These are phyloP conservation scores for Leucosticte australis DNA, from an alignment of 2,113 vertebrate species.

Conservation along the genomic window DNA sequence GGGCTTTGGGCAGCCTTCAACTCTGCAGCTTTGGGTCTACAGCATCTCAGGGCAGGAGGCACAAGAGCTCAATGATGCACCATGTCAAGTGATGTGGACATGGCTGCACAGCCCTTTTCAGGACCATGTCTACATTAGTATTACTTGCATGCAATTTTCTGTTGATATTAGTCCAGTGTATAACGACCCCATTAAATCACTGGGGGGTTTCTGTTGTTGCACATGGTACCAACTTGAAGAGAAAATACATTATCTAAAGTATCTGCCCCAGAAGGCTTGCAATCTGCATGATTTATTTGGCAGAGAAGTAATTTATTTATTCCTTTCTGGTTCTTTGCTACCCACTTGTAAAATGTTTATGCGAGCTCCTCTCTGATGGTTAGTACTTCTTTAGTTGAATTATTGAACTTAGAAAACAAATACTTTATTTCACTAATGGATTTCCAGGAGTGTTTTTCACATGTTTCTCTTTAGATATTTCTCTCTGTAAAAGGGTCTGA, in stretches of 20 bases:
- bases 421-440: not conserved
- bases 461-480: not conserved
- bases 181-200: not conserved
- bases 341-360: conserved; percentile 17
- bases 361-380: not conserved
- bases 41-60: not conserved
- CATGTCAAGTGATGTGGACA: rapidly evolving
- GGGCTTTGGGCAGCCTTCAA: rapidly evolving
- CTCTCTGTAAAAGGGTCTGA: not conserved
- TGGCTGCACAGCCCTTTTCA: not conserved
- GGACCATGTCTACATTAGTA: not conserved
- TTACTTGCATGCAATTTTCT: not conserved
- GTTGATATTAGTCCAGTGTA: not conserved
- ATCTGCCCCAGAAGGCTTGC: not conserved
- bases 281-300: not conserved
- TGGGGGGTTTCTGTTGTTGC: not conserved
- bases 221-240: not conserved
- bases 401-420: not conserved
- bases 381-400: not conserved
- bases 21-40: not conserved
- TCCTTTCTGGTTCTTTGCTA: conserved; percentile 14
- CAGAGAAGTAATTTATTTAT: conserved; percentile 7
- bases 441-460: conserved; percentile 16
- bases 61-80: rapidly evolving
- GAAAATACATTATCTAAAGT: not conserved